Evolutionary conservation across 2,888 invertebrate genomes (phyloP), one percentile per base, ranked within the genome.

Genomic region (Phaedon cochleariae): DNA sequence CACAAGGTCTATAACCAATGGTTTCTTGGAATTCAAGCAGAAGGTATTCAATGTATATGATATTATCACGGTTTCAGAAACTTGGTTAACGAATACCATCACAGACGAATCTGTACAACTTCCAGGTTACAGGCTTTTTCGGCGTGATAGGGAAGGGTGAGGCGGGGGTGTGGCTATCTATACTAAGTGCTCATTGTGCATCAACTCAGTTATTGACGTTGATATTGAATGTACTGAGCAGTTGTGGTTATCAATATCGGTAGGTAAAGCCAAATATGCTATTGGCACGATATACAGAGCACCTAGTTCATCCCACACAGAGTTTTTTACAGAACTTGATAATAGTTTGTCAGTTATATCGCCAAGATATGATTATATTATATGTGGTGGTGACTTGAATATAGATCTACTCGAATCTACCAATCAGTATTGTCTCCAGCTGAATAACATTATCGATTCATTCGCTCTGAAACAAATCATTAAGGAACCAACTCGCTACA

Each of bases 371-470:
- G 48, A 17, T 17, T 17, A 48, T 48, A 17, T 48, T 18, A 48
- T 48, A 10, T 48, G n/a, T 17, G 48, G 15, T 15, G n/a, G 48
- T 18, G n/a, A 41, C 17, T 17, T 41, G n/a, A 41, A 41, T 41
- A 41, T 41, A 15, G 3, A 41, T 6, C 9, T 9, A 2, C 20
- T 17, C 2, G 18, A 48, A 17, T 17, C 18, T 17, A 17, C 48
- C 17, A 48, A 17, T 17, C 17, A 6, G 17, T 48, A 7, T 2
- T 48, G 48, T 48, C 9, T 17, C 17, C 48, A 48, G 20, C 20
- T 48, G 7, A 48, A 48, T 48, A 20, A 48, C 17, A 48, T 48
- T 48, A 48, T 48, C 6, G 48, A 48, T 48, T 48, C 48, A 48
- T 48, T 48, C 18, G 48, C 15, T 48, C 18, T 48, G 48, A 48